phyloP scores from a whole-genome alignment of 2,797 vertebrate genomes.

The Falco concolor region DNA sequence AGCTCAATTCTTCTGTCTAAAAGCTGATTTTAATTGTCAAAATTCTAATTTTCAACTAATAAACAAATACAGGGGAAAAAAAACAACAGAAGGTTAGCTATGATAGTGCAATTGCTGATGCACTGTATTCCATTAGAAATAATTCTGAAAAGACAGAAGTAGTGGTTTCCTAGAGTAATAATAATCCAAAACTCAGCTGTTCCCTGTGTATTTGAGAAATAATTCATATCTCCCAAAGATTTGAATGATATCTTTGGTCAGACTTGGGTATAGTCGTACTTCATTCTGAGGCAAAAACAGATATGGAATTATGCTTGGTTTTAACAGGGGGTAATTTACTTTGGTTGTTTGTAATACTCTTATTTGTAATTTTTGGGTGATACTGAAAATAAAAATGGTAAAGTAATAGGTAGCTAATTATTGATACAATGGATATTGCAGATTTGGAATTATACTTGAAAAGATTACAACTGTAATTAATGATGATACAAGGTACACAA shows the following conservation, averaged over 20 bases:
- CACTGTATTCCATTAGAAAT: background rate
- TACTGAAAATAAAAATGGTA: background rate
- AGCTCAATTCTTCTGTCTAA: background rate
- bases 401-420: background rate
- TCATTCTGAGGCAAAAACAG: background rate
- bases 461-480: slow-evolving; percentile 94
- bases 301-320: background rate
- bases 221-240: background rate
- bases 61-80: background rate
- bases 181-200: background rate
- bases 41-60: background rate
- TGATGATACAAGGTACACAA: slow-evolving; percentile 86
- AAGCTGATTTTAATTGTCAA: background rate
- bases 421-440: slow-evolving; percentile 51
- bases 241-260: background rate
- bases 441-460: slow-evolving; percentile 88
- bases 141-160: background rate
- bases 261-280: background rate
- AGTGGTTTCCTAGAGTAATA: background rate
- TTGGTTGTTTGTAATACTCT: background rate
- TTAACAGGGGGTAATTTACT: background rate
- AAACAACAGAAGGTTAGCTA: background rate
- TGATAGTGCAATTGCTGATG: background rate
- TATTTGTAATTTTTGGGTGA: background rate
- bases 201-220: background rate